These are phyloP conservation scores for Luscinia luscinia DNA, from an alignment of 2,797 vertebrate species.

Conservation along the genomic window DNA sequence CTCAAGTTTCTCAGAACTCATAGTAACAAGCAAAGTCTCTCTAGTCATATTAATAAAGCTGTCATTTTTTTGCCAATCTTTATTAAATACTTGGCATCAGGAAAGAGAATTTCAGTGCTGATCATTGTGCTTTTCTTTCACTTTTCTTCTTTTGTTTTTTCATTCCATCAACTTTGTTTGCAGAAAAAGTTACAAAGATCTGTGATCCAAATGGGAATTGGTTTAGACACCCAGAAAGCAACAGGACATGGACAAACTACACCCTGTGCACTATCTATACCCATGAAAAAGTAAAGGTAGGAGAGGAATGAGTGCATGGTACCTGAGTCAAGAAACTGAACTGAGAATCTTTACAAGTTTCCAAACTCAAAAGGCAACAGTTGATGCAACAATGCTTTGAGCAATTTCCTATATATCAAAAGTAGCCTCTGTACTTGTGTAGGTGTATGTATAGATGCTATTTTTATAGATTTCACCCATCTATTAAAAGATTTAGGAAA, in stretches of 20 bases:
- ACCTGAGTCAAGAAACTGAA: not conserved
- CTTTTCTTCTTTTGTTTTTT: not conserved
- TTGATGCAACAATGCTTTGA: not conserved
- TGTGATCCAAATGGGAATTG: constrained; percentile 89
- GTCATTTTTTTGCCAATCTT: constrained; percentile 3
- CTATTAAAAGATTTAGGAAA: not conserved
- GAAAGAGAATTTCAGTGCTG: constrained; percentile 10
- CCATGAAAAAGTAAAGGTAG: constrained; percentile 87
- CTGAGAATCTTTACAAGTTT: not conserved
- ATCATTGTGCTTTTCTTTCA: not conserved
- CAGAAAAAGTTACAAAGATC: constrained; percentile 95
- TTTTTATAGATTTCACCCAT: not conserved
- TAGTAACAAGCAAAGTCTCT: not conserved
- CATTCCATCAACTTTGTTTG: not conserved
- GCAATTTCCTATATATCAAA: not conserved
- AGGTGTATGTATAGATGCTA: not conserved
- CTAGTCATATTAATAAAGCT: constrained; percentile 7
- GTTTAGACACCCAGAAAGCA: constrained; percentile 94
- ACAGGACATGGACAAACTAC: constrained; percentile 96
- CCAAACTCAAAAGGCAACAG: not conserved
- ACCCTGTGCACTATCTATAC: constrained; percentile 89
- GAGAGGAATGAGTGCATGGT: not conserved
- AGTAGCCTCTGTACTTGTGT: not conserved
- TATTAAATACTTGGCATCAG: not conserved
- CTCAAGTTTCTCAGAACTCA: constrained; percentile 36